phyloP scores from a whole-genome alignment of 2,888 invertebrate species.

The Acanthacorydalis orientalis region DNA sequence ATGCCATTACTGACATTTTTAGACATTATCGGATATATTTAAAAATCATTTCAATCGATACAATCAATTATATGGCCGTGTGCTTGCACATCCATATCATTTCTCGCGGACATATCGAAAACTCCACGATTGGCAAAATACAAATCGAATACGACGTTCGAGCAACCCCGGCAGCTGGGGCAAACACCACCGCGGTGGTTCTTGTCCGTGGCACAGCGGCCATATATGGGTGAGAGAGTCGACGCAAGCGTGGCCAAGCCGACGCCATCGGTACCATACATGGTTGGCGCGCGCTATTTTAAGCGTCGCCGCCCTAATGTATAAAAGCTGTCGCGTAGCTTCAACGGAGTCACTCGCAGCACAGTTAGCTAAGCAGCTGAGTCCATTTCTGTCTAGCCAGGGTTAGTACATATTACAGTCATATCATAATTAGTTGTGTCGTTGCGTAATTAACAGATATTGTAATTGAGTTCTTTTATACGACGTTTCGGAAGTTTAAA shows the following conservation, averaged over 20 bases:
- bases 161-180: no score
- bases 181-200: no score
- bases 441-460: not conserved
- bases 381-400: conserved; percentile 11
- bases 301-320: conserved; percentile 16
- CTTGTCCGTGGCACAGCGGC: not conserved
- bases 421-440: not conserved
- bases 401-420: conserved; percentile 4
- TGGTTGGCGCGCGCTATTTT: conserved; percentile 5
- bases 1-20: no score
- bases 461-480: not conserved
- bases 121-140: no score
- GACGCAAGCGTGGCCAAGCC: conserved; percentile 5
- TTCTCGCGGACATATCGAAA: no score
- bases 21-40: no score
- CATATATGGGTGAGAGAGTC: conserved; percentile 4
- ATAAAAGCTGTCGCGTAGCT: conserved; percentile 14
- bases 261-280: conserved; percentile 5
- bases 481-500: not conserved
- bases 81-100: not conserved
- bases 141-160: no score
- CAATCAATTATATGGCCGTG: not conserved
- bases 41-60: no score
- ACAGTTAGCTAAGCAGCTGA: conserved; percentile 18
- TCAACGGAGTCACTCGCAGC: conserved; percentile 16